These are phyloP conservation scores for Temnothorax ravouxi DNA, from an alignment of 2,888 invertebrate species.

Conservation along the genomic window DNA sequence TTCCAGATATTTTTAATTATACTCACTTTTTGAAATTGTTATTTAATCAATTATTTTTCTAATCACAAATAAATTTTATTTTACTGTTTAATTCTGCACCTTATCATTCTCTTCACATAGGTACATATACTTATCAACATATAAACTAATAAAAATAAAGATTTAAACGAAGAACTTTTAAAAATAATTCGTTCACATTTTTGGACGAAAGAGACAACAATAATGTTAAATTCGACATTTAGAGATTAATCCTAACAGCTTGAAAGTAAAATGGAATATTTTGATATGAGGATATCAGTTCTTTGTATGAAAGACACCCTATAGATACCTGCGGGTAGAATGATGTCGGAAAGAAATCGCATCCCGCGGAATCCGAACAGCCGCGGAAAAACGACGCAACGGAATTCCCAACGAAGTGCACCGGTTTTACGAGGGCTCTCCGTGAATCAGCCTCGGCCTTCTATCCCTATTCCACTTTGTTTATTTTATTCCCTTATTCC, in stretches of 20 bases:
- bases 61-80: slow-evolving; percentile 14
- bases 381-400: slow-evolving; percentile 44
- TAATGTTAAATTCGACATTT: not conserved
- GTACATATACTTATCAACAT: not conserved
- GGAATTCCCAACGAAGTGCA: slow-evolving; percentile 54
- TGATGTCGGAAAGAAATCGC: slow-evolving; percentile 46
- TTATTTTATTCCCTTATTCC: slow-evolving; percentile 54
- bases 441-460: slow-evolving; percentile 56
- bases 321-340: slow-evolving; percentile 20
- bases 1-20: not conserved
- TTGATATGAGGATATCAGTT: not conserved
- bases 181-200: not conserved
- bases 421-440: slow-evolving; percentile 58
- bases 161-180: not conserved
- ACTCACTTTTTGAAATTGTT: not conserved
- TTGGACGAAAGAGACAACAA: not conserved
- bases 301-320: slow-evolving; percentile 23
- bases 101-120: not conserved
- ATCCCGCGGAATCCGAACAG: slow-evolving; percentile 45
- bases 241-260: not conserved
- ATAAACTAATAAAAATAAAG: not conserved
- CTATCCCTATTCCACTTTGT: slow-evolving; percentile 50
- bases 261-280: not conserved
- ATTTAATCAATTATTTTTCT: not conserved
- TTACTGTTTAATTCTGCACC: not conserved